Conservation (phyloP, 2,797 vertebrate species). For the Sebastes flavidus region DNA sequence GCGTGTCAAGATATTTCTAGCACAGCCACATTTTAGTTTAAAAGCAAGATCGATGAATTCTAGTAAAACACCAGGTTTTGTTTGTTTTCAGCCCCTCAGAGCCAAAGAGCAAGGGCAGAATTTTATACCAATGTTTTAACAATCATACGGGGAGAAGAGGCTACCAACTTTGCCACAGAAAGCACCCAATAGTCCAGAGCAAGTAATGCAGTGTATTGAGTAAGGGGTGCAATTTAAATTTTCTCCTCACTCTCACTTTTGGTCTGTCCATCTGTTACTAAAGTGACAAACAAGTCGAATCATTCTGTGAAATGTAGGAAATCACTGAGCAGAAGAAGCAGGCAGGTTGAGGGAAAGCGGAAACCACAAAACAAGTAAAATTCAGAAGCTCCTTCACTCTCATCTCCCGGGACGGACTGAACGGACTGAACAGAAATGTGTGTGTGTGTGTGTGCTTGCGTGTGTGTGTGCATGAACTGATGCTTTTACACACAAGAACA, state of each 20-base stretch:
- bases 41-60: constrained; percentile 7
- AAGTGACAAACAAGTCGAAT: constrained; percentile 44
- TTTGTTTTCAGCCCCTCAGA: constrained; percentile 55
- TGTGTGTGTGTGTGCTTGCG: neutral
- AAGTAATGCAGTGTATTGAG: constrained; percentile 18
- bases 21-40: constrained; percentile 53
- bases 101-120: constrained; percentile 63
- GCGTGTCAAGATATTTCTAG: constrained; percentile 49
- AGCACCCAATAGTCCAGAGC: constrained; percentile 25
- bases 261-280: constrained; percentile 26
- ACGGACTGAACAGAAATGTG: constrained; percentile 50
- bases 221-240: neutral
- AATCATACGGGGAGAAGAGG: constrained; percentile 42
- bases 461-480: constrained; percentile 59
- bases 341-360: constrained; percentile 24
- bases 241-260: neutral
- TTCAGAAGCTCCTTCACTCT: constrained; percentile 32
- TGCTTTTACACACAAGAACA: constrained; percentile 74
- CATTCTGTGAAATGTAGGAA: constrained; percentile 71
- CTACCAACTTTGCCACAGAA: constrained; percentile 1
- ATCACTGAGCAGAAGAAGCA: constrained; percentile 53
- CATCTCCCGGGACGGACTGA: constrained; percentile 49
- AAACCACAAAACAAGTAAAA: constrained; percentile 7
- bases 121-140: constrained; percentile 61
- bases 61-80: constrained; percentile 28